Conservation (phyloP, 1,140 invertebrate genomes). For the Plutomurus gul region DNA sequence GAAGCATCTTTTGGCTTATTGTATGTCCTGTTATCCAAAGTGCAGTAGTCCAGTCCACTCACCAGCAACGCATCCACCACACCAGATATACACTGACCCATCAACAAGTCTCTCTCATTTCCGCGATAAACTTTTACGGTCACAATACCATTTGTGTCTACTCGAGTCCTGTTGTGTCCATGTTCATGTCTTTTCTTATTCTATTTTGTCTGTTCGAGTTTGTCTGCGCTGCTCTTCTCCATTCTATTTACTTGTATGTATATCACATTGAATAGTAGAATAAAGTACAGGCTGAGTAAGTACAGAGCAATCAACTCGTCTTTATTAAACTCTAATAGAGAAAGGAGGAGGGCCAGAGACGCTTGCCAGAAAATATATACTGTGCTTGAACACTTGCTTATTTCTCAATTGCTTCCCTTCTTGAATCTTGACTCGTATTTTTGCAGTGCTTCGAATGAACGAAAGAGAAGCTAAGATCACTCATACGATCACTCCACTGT, state of each 20-base stretch:
- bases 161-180: background rate
- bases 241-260: no score
- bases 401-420: background rate
- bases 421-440: background rate
- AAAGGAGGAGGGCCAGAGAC: no score
- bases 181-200: background rate
- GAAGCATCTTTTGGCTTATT: background rate
- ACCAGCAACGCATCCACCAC: background rate
- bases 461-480: background rate
- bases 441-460: background rate
- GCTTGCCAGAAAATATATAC: no score
- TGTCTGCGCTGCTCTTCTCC: no score
- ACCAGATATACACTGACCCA: background rate
- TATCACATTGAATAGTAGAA: no score
- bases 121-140: slow-evolving; percentile 50
- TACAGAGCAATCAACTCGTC: no score
- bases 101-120: slow-evolving; percentile 51
- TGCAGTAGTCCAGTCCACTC: background rate
- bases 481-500: background rate
- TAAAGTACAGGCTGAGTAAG: no score
- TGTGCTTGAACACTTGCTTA: no score
- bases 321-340: no score
- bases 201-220: background rate
- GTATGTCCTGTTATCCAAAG: background rate
- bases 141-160: slow-evolving; percentile 35